A percentile compares a stretch with the other conserved stretches of the same genome.
These are phyloP conservation scores for Campopleginae sp. DNA, from an alignment of 2,888 invertebrate genomes.

Conservation along the genomic window DNA sequence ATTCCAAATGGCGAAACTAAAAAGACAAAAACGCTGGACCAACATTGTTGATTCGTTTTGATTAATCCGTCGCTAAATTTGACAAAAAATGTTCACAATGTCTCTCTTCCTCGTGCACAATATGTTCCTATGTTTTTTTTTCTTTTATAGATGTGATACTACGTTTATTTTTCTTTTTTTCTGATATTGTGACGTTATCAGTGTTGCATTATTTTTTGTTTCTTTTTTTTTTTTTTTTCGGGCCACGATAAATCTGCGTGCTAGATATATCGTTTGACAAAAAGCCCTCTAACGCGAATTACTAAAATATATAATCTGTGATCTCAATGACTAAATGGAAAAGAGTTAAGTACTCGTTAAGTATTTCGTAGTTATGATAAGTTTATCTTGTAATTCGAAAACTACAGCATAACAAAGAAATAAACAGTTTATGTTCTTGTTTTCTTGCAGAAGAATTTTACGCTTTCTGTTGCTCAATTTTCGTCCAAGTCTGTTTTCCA, in stretches of 20 bases:
- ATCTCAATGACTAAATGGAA: slow-evolving; percentile 61
- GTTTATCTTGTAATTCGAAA: slow-evolving; percentile 61
- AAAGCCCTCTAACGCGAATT: slow-evolving; percentile 54
- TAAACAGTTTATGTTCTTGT: slow-evolving; percentile 56
- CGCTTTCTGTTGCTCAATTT: slow-evolving; percentile 1
- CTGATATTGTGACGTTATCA: slow-evolving; percentile 25
- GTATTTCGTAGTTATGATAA: slow-evolving; percentile 63
- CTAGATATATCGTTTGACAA: slow-evolving; percentile 53
- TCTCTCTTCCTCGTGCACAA: slow-evolving; percentile 64
- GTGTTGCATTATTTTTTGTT: slow-evolving; percentile 35
- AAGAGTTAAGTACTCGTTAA: slow-evolving; percentile 57
- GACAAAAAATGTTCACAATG: slow-evolving; percentile 14
- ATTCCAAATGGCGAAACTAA: slow-evolving; percentile 5
- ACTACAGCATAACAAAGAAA: slow-evolving; percentile 34
- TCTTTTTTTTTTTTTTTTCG: slow-evolving; percentile 11
- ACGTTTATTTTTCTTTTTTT: slow-evolving; percentile 16
- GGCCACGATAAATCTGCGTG: slow-evolving; percentile 36
- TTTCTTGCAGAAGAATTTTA: slow-evolving; percentile 44
- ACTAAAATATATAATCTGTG: slow-evolving; percentile 63
- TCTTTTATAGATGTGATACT: slow-evolving; percentile 53
- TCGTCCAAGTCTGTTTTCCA: neutral
- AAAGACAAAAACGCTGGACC: neutral
- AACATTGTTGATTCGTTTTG: slow-evolving; percentile 10
- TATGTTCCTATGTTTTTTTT: slow-evolving; percentile 55
- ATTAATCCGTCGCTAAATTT: neutral